A percentile compares a stretch with the other conserved stretches of the same genome.
These are phyloP conservation scores for Scylla paramamosain DNA, from an alignment of 1,140 invertebrate genomes.

Conservation along the genomic window DNA sequence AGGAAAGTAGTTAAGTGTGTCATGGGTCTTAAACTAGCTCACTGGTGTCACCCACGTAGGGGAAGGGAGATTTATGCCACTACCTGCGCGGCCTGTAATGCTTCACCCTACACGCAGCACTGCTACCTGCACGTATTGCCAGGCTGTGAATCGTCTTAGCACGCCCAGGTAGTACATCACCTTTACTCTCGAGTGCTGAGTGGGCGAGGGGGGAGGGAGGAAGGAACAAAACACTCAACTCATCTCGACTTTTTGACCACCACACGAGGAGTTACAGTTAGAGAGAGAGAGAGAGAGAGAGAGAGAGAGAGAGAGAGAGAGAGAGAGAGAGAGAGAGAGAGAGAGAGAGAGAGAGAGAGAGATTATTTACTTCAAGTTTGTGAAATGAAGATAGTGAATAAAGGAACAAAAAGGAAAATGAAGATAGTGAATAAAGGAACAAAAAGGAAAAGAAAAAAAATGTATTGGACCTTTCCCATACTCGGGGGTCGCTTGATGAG, in stretches of 20 bases:
- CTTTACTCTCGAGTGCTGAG: not conserved
- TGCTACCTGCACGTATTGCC: not conserved
- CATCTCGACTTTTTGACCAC: not conserved
- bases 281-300: conserved; percentile 36
- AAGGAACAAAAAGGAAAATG: not conserved
- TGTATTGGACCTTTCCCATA: not conserved
- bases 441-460: not conserved
- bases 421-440: not conserved
- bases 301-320: conserved; percentile 43
- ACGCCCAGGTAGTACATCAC: not conserved
- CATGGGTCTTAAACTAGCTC: too few relatives aligned
- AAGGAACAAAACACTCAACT: not conserved
- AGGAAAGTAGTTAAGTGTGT: too few relatives aligned
- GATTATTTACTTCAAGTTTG: not conserved
- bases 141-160: not conserved
- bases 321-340: conserved; percentile 49
- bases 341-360: conserved; percentile 11
- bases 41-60: too few relatives aligned
- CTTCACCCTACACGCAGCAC: not conserved
- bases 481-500: not conserved
- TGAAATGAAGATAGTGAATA: too few relatives aligned
- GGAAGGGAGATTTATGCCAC: too few relatives aligned
- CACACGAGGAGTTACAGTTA: not conserved
- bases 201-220: not conserved
- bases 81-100: not conserved